These are phyloP conservation scores for Callocephalon fimbriatum DNA, from an alignment of 2,113 vertebrate species.

Conservation along the genomic window DNA sequence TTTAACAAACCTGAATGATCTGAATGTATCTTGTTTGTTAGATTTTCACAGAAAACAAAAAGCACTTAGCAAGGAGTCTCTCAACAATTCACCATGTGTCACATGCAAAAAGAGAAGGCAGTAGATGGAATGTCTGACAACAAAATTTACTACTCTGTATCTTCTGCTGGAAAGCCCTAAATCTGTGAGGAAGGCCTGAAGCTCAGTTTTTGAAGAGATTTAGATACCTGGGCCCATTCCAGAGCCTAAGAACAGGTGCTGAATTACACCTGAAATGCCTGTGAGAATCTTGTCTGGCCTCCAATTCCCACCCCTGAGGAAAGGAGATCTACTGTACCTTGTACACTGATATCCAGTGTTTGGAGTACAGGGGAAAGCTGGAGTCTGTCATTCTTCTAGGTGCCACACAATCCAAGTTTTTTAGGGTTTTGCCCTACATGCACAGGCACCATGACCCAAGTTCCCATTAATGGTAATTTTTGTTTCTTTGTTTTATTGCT, in stretches of 20 bases:
- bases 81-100: background rate
- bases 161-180: background rate
- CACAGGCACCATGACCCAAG: background rate
- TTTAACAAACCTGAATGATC: background rate
- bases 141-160: background rate
- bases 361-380: background rate
- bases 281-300: background rate
- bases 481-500: background rate
- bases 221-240: background rate
- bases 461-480: background rate
- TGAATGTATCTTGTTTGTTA: background rate
- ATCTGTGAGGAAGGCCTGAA: background rate
- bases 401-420: background rate
- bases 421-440: background rate
- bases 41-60: background rate
- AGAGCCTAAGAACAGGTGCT: background rate
- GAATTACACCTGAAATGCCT: background rate
- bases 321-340: background rate
- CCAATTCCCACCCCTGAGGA: background rate
- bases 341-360: accelerated
- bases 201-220: background rate
- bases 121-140: background rate
- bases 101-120: background rate
- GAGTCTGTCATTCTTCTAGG: background rate
- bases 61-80: background rate